phyloP scores from a whole-genome alignment of 2,113 vertebrate species.

The Cyanoramphus novaezelandiae region DNA sequence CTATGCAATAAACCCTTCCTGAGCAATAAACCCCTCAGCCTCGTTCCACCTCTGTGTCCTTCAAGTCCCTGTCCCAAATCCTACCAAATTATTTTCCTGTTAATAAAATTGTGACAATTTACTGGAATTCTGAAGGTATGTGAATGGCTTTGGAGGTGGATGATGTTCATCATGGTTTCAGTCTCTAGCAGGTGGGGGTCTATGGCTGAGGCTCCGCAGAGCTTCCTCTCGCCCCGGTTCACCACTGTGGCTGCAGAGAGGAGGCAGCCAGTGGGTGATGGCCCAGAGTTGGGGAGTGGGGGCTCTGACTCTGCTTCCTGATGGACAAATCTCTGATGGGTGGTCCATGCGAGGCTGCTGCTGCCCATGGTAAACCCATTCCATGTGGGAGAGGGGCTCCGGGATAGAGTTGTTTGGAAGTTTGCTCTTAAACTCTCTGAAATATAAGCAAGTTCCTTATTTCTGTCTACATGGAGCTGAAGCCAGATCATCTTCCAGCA shows the following conservation, averaged over 20 bases:
- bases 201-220: not conserved
- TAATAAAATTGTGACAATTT: not conserved
- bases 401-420: not conserved
- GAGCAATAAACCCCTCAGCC: not conserved
- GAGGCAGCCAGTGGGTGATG: not conserved
- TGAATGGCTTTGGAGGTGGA: not conserved
- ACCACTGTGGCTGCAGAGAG: not conserved
- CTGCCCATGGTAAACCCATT: not conserved
- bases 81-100: not conserved
- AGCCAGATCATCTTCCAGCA: not conserved
- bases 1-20: slow-evolving; percentile 34
- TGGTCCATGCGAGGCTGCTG: not conserved
- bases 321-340: not conserved
- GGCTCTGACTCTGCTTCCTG: not conserved
- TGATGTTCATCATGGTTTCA: rapidly evolving
- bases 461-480: not conserved
- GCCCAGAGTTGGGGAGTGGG: not conserved
- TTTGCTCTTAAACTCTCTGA: not conserved
- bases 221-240: not conserved
- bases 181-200: not conserved
- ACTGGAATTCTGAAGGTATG: not conserved
- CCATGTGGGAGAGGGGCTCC: not conserved
- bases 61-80: not conserved
- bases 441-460: not conserved
- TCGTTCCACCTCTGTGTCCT: not conserved